Base-by-base conservation (phyloP, 2,113 vertebrate genomes). In the Tylochromis polylepis region DNA sequence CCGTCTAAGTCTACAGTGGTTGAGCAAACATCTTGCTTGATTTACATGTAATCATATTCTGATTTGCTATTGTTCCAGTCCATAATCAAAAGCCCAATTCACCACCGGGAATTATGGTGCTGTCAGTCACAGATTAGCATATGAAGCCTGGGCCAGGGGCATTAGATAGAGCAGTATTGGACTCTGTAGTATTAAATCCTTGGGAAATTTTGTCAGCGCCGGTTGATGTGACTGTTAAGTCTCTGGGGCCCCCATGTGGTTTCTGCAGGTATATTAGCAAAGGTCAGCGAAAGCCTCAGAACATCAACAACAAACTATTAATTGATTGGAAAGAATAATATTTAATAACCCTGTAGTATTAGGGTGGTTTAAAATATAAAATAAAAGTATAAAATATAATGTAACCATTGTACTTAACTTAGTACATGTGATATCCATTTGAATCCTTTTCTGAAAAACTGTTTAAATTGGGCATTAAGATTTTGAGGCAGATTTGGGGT, bases 201-300 rank as follows among this genome's bases (percentile, higher is more conserved):
- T 29, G 29, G 57, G 27, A 56, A 7, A 46, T 16, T 51, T 14
- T 15, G 31, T 15, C n/a, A 4, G 15, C 8, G 10, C 3, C 22
- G 3, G 62, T 4, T n/a, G 3, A 46, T 62, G 34, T 24, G 22
- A 90, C 78, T 83, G 53, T 15, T 77, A 29, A 85, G 72, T 62
- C 82, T 95, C 65, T 93, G 38, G 29, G 15, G 86, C 93, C 94
- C 87, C 88, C 94, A 51, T 88, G 94, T 92, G 94, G 92, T 22
- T 20, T 22, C 2, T 59, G 5, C 11, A 14, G 77, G 86, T 81
- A 90, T 72, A 1, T 49, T 83, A 18, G 11, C 11, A 2, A 7
- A n/a, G 12, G 8, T 24, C 20, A 2, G 15, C 27, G 38, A 65
- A 82, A 72, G 46, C 36, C 12, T 12, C 4, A 43, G 2, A 77